Evolutionary conservation across 2,888 invertebrate genomes (phyloP), one percentile per base, ranked within the genome.

Genomic region (Eilema sororculum): DNA sequence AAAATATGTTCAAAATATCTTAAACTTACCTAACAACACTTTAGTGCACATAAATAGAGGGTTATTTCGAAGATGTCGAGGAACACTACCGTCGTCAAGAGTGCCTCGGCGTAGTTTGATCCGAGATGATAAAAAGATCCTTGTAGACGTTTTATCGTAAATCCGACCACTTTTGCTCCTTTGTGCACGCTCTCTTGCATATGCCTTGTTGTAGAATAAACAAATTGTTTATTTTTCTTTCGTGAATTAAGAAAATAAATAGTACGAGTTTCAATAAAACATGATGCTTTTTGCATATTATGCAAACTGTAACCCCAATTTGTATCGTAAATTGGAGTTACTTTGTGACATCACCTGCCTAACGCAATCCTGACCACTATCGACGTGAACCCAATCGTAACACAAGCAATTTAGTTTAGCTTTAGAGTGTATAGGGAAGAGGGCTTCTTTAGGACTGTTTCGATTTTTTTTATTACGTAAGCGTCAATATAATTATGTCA

Each of bases 71-170:
- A 16, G 33, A 37, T 12, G 61, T 62, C 33, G 12, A 37, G 33
- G 33, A 37, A 12, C 33, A 37, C 12, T 24, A 37, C 61, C 61
- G 33, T 37, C 37, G 61, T 62, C 61, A 62, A 62, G n/a, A 37
- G 61, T 22, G 30, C 30, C 63, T 67, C 67, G 74, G 68, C 74
- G 72, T 76, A 72, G 74, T 76, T 78, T 79, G 76, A 78, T 71
- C 73, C 65, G 61, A 68, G 69, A 69, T 63, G 64, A 71, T 74
- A 67, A 64, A 64, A 69, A 52, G 58, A 52, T 63, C 56, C 59
- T 58, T 28, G 58, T 56, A 37, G 67, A 67, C 62, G 28, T 69
- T 66, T 52, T 62, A 41, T 58, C 63, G 22, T 61, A 46, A 64
- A 22, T 24, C 16, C 22, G 8, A 13, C 24, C 52, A 57, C 65